Evolutionary conservation across 2,113 vertebrate genomes (phyloP), one percentile per base, ranked within the genome.

Genomic region (Felis chaus): DNA sequence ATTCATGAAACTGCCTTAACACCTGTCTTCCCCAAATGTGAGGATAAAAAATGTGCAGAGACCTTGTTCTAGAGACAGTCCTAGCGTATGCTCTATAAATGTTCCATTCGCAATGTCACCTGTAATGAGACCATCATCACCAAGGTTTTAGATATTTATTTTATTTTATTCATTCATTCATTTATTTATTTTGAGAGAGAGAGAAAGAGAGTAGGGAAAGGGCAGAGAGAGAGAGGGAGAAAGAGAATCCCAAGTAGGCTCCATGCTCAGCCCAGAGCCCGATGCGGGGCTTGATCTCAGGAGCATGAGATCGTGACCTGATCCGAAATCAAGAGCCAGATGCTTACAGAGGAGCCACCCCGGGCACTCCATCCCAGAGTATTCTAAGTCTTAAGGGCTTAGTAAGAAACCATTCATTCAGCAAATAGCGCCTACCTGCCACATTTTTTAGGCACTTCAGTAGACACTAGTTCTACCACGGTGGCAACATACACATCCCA

Each of bases 41-140:
- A 65, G 63, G 36, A 16, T 3, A 6, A 33, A 55, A 50, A 65
- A 14, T 65, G 63, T 5, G 27, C 63, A 63, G 78, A 39, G 55
- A 19, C 84, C 5, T 21, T 7, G 39, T 69, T 36, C 39, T 31
- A 39, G 45, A n/a, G 66, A 50, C 5, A 1, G 25, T 12, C 33
- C 25, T 7, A 4, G 48, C 13, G 0, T 18, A 0, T 7, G 12
- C 29, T 66, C 10, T 73, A 55, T 27, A 2, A 45, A 11, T 9
- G 55, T 29, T 6, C n/a, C 21, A 0, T 41, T 18, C 0, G n/a
- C 7, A 29, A 0, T 4, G 0, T 41, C n/a, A 2, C 31, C 65
- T 73, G 0, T 25, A 50, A 3, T 12, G 41, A 88, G 82, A 8
- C 31, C 73, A 3, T 29, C 33, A 3, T 8, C 12, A 13, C 57